phyloP scores from a whole-genome alignment of 2,797 vertebrate species.

The Oophaga sylvatica region DNA sequence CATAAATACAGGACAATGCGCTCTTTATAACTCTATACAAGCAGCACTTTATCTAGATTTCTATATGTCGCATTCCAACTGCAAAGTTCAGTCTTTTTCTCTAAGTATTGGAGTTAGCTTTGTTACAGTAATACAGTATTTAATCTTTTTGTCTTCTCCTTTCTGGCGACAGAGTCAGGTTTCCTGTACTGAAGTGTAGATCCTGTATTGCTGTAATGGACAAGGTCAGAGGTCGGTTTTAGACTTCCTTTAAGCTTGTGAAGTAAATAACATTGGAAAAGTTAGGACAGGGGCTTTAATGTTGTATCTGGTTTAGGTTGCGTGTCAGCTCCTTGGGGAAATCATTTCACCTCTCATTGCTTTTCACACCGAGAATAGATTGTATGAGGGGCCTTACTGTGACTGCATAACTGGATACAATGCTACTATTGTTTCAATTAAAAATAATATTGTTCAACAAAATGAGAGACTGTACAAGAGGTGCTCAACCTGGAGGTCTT shows the following conservation, averaged over 20 bases:
- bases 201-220: not conserved
- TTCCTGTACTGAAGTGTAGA: not conserved
- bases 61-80: not conserved
- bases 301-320: not conserved
- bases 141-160: not conserved
- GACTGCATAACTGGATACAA: slow-evolving; percentile 28
- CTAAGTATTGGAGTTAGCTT: not conserved
- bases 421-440: not conserved
- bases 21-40: not conserved
- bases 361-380: slow-evolving; percentile 22
- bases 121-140: not conserved
- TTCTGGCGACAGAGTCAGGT: not conserved
- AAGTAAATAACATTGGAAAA: slow-evolving; percentile 28
- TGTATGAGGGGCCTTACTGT: slow-evolving; percentile 14
- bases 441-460: slow-evolving; percentile 5
- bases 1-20: not conserved
- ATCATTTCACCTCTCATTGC: slow-evolving; percentile 34
- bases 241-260: not conserved
- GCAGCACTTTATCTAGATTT: not conserved
- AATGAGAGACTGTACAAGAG: not conserved
- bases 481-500: not conserved
- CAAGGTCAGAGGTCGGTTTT: not conserved
- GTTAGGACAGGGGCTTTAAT: slow-evolving; percentile 28
- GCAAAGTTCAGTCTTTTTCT: too few species aligned
- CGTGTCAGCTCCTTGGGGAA: slow-evolving; percentile 37